A percentile compares a stretch with the other conserved stretches of the same genome.
Conservation (phyloP, 2,113 vertebrate genomes). For the Rhegmatorhina hoffmannsi region DNA sequence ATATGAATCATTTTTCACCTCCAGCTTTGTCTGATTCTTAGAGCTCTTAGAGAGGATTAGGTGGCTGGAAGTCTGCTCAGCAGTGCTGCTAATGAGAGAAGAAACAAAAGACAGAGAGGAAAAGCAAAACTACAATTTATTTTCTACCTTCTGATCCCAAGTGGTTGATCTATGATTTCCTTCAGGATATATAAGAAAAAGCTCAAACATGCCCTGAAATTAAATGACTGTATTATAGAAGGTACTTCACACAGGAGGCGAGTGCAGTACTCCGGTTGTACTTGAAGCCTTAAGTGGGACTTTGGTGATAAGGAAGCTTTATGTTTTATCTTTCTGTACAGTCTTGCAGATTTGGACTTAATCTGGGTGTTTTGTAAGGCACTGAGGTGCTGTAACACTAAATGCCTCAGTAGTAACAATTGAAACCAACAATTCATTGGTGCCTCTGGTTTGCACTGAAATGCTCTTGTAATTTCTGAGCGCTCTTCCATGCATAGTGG, state of each 20-base stretch:
- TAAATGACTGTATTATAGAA: not conserved
- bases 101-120: not conserved
- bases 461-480: not conserved
- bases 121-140: not conserved
- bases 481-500: not conserved
- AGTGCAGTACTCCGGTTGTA: not conserved
- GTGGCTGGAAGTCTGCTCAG: not conserved
- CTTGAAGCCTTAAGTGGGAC: not conserved
- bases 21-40: not conserved
- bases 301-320: constrained; percentile 7
- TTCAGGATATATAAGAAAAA: not conserved
- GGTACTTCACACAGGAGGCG: not conserved
- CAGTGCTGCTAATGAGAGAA: not conserved
- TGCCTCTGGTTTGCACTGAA: not conserved
- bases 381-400: not conserved
- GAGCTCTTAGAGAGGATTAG: not conserved
- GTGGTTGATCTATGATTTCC: not conserved
- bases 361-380: not conserved
- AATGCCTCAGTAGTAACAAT: not conserved
- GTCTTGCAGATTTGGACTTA: not conserved
- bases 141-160: not conserved
- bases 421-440: not conserved
- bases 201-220: not conserved
- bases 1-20: not conserved
- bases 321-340: constrained; percentile 25